Conservation (phyloP, 1,140 invertebrate genomes). For the Orchesella cincta region DNA sequence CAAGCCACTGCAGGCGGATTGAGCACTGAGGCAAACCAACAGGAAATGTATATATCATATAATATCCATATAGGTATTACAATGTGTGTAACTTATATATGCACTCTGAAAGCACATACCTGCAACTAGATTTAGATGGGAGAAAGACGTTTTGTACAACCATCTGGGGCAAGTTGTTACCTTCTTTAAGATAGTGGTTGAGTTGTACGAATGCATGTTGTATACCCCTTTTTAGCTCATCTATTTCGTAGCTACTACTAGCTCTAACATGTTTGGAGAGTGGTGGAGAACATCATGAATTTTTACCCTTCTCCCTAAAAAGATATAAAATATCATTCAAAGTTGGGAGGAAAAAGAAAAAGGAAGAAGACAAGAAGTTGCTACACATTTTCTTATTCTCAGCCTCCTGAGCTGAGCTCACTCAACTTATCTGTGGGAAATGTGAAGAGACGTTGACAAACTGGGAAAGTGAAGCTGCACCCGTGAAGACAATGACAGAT, state of each 20-base stretch:
- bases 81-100: no score
- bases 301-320: no score
- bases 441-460: conserved; percentile 39
- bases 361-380: background rate
- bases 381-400: background rate
- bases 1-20: background rate
- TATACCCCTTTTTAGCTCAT: no score
- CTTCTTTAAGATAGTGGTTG: background rate
- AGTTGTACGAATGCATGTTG: background rate
- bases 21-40: background rate
- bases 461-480: conserved; percentile 36
- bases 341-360: background rate
- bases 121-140: no score
- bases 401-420: background rate
- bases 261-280: no score
- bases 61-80: no score
- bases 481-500: conserved; percentile 39
- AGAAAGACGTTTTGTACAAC: no score
- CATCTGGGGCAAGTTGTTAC: background rate
- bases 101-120: no score
- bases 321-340: background rate
- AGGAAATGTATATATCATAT: no score
- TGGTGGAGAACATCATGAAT: no score
- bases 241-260: no score
- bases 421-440: conserved; percentile 21